These are phyloP conservation scores for Melipona bicolor DNA, from an alignment of 2,888 invertebrate species.

Conservation along the genomic window DNA sequence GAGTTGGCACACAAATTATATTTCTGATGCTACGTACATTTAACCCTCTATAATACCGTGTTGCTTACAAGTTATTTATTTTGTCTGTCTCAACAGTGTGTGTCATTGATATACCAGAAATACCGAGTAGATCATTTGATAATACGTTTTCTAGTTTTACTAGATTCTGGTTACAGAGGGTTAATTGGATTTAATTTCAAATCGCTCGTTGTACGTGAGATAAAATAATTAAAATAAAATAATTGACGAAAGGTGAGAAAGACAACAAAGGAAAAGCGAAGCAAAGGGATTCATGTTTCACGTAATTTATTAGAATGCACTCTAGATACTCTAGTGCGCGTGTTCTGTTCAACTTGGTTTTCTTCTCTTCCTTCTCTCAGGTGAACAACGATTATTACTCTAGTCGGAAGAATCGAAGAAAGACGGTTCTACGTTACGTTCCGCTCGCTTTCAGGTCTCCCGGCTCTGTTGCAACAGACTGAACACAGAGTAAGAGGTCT, in stretches of 20 bases:
- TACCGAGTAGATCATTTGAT: too few relatives aligned
- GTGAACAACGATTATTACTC: background rate
- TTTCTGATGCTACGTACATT: too few relatives aligned
- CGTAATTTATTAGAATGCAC: background rate
- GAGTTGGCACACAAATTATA: too few relatives aligned
- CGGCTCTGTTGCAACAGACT: constrained; percentile 15
- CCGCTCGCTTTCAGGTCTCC: background rate
- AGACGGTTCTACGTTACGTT: background rate
- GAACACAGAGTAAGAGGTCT: constrained; percentile 30
- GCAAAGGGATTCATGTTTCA: background rate
- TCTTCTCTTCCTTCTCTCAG: background rate
- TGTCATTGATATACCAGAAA: too few relatives aligned
- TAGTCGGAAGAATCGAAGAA: background rate
- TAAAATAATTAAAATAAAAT: too few relatives aligned
- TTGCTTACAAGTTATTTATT: too few relatives aligned
- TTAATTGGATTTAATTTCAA: background rate
- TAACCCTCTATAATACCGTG: too few relatives aligned
- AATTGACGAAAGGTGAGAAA: background rate
- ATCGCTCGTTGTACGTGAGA: background rate
- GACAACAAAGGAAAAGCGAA: background rate
- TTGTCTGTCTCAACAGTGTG: too few relatives aligned
- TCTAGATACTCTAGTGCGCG: background rate
- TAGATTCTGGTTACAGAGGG: too few relatives aligned
- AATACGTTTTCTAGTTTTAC: too few relatives aligned
- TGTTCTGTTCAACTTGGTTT: background rate